phyloP scores from a whole-genome alignment of 2,797 vertebrate genomes.

The Acrossocheilus fasciatus region DNA sequence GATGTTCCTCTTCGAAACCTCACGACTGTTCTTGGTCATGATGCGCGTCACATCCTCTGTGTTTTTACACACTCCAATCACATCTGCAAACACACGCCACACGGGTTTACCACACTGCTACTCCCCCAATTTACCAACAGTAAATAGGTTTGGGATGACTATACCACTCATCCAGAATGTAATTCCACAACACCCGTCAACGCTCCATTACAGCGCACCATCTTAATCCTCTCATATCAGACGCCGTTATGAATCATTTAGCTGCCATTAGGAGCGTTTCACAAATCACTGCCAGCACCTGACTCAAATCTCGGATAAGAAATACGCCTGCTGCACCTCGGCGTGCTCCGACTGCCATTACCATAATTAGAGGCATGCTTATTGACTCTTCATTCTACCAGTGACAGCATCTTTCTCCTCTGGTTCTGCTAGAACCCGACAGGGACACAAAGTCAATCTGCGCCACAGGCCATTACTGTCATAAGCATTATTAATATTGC shows the following conservation, averaged over 20 bases:
- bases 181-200: slow-evolving; percentile 46
- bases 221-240: slow-evolving; percentile 40
- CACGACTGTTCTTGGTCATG: slow-evolving; percentile 87
- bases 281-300: slow-evolving; percentile 42
- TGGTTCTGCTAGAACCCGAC: slow-evolving; percentile 50
- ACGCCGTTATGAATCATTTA: slow-evolving; percentile 53
- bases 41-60: slow-evolving; percentile 89
- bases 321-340: slow-evolving; percentile 50
- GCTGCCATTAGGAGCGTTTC: slow-evolving; percentile 51
- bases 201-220: slow-evolving; percentile 29
- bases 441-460: slow-evolving; percentile 67
- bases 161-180: slow-evolving; percentile 24
- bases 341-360: slow-evolving; percentile 60
- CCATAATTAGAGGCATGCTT: slow-evolving; percentile 64
- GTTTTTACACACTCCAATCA: slow-evolving; percentile 94
- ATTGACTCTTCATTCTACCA: slow-evolving; percentile 64
- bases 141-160: slow-evolving; percentile 28
- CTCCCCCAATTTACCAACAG: neutral
- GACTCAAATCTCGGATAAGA: slow-evolving; percentile 46
- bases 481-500: slow-evolving; percentile 69
- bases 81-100: slow-evolving; percentile 79
- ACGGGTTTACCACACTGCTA: slow-evolving; percentile 10
- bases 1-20: slow-evolving; percentile 92
- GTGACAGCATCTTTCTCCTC: slow-evolving; percentile 57
- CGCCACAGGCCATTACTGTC: slow-evolving; percentile 67